phyloP scores from a whole-genome alignment of 2,888 invertebrate genomes.

The Stenchaetothrips biformis region DNA sequence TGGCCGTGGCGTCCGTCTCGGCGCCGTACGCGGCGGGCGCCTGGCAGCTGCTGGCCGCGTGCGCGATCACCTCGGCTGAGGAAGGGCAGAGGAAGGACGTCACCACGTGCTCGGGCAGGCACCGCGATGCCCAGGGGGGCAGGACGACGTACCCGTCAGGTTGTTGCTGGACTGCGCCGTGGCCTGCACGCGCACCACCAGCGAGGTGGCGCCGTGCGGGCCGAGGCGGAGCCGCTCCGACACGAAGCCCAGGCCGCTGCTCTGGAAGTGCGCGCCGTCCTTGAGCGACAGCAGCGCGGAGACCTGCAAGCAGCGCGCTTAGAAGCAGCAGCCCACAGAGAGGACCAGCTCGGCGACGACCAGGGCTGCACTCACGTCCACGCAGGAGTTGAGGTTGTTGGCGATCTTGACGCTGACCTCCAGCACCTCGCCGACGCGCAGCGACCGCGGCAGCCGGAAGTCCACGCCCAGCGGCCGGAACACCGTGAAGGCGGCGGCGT shows the following conservation, averaged over 20 bases:
- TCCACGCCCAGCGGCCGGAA: slow-evolving; percentile 60
- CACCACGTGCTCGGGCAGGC: not conserved
- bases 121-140: not conserved
- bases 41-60: slow-evolving; percentile 60
- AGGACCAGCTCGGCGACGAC: not conserved
- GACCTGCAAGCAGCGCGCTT: slow-evolving; percentile 48
- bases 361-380: slow-evolving; percentile 57
- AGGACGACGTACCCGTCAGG: slow-evolving; percentile 53
- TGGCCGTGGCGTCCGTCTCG: slow-evolving; percentile 48
- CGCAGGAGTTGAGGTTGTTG: slow-evolving; percentile 62
- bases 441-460: slow-evolving; percentile 55
- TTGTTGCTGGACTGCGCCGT: slow-evolving; percentile 61
- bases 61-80: slow-evolving; percentile 63
- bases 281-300: slow-evolving; percentile 60
- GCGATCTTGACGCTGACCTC: slow-evolving; percentile 66
- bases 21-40: slow-evolving; percentile 52
- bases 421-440: slow-evolving; percentile 59
- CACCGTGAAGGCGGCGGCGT: slow-evolving; percentile 56
- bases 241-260: slow-evolving; percentile 60
- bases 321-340: not conserved
- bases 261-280: slow-evolving; percentile 61
- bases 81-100: slow-evolving; percentile 36
- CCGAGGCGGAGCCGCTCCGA: slow-evolving; percentile 60
- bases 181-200: slow-evolving; percentile 59
- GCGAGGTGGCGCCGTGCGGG: slow-evolving; percentile 60